These are phyloP conservation scores for Gastrophysa polygoni DNA, from an alignment of 2,888 invertebrate genomes.

Conservation along the genomic window DNA sequence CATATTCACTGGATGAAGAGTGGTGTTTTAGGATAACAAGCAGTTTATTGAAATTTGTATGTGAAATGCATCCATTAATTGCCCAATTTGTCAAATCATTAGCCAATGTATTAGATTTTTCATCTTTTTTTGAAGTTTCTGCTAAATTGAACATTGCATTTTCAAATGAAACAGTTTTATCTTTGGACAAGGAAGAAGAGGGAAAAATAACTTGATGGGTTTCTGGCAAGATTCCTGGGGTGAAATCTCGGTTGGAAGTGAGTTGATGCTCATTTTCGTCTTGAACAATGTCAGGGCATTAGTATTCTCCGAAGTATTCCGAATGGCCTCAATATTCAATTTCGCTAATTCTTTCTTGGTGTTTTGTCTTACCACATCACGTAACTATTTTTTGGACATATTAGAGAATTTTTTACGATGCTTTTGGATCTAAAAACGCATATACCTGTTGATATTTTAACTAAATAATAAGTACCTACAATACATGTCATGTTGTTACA, in stretches of 20 bases:
- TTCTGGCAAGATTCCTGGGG: background rate
- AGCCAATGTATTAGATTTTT: slow-evolving; percentile 3
- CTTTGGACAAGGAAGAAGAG: too few species aligned
- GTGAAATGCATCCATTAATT: slow-evolving; percentile 9
- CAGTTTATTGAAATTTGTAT: slow-evolving; percentile 8
- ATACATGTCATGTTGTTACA: too few species aligned
- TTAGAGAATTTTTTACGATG: background rate
- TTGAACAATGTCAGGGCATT: background rate
- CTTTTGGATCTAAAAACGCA: too few species aligned
- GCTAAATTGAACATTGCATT: slow-evolving; percentile 2
- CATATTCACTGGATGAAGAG: background rate
- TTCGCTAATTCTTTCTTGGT: background rate
- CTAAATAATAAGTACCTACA: too few species aligned
- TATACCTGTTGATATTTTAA: too few species aligned
- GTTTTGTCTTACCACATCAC: background rate
- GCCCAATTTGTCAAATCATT: slow-evolving; percentile 11
- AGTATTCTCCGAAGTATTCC: background rate
- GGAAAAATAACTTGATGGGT: slow-evolving; percentile 4
- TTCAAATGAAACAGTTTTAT: background rate
- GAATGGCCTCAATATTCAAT: too few species aligned
- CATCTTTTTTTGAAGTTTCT: background rate
- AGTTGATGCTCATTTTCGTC: slow-evolving; percentile 2
- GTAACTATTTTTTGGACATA: background rate
- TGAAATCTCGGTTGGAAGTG: too few species aligned
- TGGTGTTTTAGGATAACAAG: slow-evolving; percentile 5